Percentiles rank a stretch among this genome's conserved stretches.
phyloP scores from a whole-genome alignment of 2,113 vertebrate species.

The Eptesicus fuscus region DNA sequence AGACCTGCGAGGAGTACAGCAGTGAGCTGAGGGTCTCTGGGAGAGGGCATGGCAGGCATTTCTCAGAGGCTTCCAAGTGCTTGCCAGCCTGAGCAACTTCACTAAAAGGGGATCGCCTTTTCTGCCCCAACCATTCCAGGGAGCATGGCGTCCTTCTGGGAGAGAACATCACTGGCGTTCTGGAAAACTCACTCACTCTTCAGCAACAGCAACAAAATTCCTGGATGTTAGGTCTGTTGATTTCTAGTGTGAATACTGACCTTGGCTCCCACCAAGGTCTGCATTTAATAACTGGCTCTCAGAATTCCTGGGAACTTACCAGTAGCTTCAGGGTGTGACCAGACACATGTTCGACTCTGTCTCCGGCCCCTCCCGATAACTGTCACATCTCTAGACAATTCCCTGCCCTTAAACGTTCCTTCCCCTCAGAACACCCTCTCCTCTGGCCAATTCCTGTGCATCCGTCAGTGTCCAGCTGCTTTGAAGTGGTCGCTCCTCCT shows the following conservation, averaged over 20 bases:
- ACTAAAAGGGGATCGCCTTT: neutral
- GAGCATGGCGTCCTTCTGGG: neutral
- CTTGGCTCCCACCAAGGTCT: neutral
- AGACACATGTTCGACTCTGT: neutral
- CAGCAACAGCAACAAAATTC: too few species aligned
- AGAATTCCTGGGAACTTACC: neutral
- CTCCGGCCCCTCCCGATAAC: neutral
- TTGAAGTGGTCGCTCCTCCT: neutral
- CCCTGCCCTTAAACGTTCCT: neutral
- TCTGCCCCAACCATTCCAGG: neutral
- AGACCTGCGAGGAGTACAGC: slow-evolving; percentile 63
- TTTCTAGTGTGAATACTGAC: neutral
- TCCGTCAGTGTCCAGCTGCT: neutral
- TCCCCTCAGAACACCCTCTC: neutral
- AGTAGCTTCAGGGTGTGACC: neutral
- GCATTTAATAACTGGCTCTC: neutral
- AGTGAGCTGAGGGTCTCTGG: neutral
- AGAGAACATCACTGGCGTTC: neutral
- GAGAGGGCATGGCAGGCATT: neutral
- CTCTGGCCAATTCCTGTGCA: neutral
- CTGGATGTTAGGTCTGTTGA: neutral
- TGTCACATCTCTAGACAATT: neutral
- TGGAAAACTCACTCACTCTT: neutral
- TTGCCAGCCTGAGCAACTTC: neutral
- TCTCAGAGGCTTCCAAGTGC: neutral